Conservation (phyloP, 1,140 invertebrate genomes). For the Apis cerana region DNA sequence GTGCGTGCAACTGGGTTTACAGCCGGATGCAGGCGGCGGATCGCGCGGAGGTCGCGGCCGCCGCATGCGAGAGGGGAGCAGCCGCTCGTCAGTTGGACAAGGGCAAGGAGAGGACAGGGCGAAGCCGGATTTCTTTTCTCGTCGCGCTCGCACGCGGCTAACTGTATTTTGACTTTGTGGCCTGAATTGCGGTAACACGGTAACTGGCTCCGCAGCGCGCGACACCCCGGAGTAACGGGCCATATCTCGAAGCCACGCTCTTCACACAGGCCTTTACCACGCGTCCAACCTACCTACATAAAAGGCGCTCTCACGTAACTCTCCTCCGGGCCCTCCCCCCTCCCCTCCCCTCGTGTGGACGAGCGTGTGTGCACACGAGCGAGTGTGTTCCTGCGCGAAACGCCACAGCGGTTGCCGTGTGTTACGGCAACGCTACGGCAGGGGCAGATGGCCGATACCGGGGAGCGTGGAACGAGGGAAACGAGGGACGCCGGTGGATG, state of each 20-base stretch:
- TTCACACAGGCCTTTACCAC: constrained; percentile 58
- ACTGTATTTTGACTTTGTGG: constrained; percentile 83
- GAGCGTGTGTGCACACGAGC: constrained; percentile 6
- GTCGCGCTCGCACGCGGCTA: constrained; percentile 72
- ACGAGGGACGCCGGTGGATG: neutral
- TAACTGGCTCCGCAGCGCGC: constrained; percentile 79
- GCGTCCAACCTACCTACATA: constrained; percentile 73
- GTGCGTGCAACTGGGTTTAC: constrained; percentile 62
- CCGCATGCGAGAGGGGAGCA: constrained; percentile 30
- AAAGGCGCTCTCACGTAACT: constrained; percentile 65
- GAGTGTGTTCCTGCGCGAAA: neutral
- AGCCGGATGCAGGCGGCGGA: constrained; percentile 57
- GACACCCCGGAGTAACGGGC: constrained; percentile 79
- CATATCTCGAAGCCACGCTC: constrained; percentile 73
- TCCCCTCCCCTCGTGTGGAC: neutral
- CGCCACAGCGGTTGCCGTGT: neutral
- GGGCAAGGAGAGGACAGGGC: neutral
- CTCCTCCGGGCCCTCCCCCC: neutral
- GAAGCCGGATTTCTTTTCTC: constrained; percentile 67
- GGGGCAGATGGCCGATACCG: constrained; percentile 8
- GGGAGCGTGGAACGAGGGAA: neutral
- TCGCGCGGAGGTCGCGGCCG: constrained; percentile 24
- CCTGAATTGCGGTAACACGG: constrained; percentile 82
- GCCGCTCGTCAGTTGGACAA: neutral
- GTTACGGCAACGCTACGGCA: too few species aligned